Evolutionary conservation across 2,113 vertebrate genomes (phyloP).

Genomic region (Bubalus kerabau): DNA sequence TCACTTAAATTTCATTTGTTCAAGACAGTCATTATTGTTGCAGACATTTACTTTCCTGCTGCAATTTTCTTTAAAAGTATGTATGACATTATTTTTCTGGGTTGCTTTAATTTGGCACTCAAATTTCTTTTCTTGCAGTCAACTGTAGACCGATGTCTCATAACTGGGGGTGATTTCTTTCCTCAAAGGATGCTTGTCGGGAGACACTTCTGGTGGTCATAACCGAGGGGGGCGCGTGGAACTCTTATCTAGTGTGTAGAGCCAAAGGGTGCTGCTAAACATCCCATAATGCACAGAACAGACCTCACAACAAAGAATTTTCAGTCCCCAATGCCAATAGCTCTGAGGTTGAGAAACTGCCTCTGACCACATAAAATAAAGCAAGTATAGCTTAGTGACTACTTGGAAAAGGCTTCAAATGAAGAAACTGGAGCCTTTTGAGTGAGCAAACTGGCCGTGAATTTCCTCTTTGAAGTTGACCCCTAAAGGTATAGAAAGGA

Average conservation of each 20-base stretch:
- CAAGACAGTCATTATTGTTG: background rate
- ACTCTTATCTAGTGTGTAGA: background rate
- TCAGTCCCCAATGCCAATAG: background rate
- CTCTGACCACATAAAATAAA: background rate
- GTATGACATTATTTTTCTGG: background rate
- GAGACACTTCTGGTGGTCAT: background rate
- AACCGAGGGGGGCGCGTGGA: background rate
- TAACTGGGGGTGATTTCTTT: background rate
- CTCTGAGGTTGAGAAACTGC: background rate
- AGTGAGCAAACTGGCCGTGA: background rate
- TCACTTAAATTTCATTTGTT: background rate
- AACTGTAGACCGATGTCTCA: background rate
- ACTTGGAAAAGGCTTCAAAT: background rate
- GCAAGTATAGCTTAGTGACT: background rate
- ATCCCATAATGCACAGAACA: background rate
- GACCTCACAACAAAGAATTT: background rate
- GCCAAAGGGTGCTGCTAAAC: background rate
- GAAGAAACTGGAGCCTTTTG: conserved; percentile 41
- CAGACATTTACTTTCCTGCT: background rate
- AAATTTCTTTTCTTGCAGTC: background rate
- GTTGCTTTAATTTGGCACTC: background rate
- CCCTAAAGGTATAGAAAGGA: conserved; percentile 67
- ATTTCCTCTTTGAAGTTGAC: conserved; percentile 63
- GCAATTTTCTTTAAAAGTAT: background rate
- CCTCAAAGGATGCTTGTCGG: background rate